Base-by-base conservation (phyloP, 2,797 vertebrate genomes). In the Chelon labrosus region DNA sequence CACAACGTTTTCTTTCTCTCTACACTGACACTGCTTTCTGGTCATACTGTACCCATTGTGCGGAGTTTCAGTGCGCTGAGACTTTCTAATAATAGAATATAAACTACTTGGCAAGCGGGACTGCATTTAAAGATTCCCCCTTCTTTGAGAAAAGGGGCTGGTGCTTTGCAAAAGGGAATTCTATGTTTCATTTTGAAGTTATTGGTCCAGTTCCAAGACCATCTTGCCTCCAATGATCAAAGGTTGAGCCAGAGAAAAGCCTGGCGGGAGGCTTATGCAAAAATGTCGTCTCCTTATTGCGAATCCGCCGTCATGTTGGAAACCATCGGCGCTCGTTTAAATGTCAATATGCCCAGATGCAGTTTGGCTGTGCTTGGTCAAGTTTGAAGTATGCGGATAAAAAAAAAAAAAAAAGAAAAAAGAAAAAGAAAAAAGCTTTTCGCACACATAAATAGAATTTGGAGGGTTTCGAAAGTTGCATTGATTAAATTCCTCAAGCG, bases 201-300 rank as follows among this genome's bases (percentile, higher is more conserved):
- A 88, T 92, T 95, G 94, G 92, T 93, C 84, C 91, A 89, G 85
- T 93, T 94, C 91, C 94, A 93, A 93, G 84, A 84, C 78, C 88
- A 88, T 94, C 84, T 63, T 81, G 87, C 91, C 91, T 94, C 85
- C 91, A 92, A 69, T 90, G 93, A 95, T 95, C 94, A 95, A 95
- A 95, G 93, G 91, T 93, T 68, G 88, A 84, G 83, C 84, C 80
- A 84, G 85, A 93, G 91, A 91, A 94, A 91, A 85, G 88, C 89
- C 88, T 88, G 61, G 92, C 89, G 49, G 93, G 93, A 94, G 92
- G 90, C 87, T 91, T 85, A 91, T 88, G 91, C 90, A 91, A 92
- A 91, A 92, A 94, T 87, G 84, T 85, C 89, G 80, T 90, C 84
- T 86, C 74, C 89, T 92, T 88, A 89, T 92, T 91, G 88, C 88